A percentile compares a stretch with the other conserved stretches of the same genome.
phyloP scores from a whole-genome alignment of 2,888 invertebrate genomes.

The Amphimallon solstitiale region DNA sequence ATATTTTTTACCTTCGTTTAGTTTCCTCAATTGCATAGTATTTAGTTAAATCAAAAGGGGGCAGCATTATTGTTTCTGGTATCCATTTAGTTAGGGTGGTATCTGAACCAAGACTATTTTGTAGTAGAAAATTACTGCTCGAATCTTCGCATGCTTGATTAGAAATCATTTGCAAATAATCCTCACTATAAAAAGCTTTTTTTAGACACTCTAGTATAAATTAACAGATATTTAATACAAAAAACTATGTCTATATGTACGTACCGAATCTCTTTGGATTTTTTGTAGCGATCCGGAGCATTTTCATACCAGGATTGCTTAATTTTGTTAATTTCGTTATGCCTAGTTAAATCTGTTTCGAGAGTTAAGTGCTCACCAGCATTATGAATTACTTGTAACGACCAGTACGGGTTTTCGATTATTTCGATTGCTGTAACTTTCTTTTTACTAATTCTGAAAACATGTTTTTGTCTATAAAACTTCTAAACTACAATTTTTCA shows the following conservation, averaged over 20 bases:
- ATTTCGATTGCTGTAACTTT: background rate
- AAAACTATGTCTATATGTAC: background rate
- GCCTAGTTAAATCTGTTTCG: constrained; percentile 47
- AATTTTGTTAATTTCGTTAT: constrained; percentile 48
- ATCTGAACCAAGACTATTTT: background rate
- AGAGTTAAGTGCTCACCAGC: constrained; percentile 44
- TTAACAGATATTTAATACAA: too few relatives aligned
- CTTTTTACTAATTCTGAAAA: constrained; percentile 6
- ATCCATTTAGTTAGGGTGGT: constrained; percentile 24
- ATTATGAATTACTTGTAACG: constrained; percentile 49
- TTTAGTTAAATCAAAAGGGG: constrained; percentile 20
- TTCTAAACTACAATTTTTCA: too few relatives aligned
- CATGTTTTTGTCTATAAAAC: too few relatives aligned
- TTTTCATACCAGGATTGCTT: constrained; percentile 53
- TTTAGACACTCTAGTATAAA: too few relatives aligned
- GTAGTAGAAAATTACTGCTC: background rate
- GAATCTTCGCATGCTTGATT: constrained; percentile 1
- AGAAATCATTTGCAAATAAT: constrained; percentile 27
- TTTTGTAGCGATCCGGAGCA: constrained; percentile 48
- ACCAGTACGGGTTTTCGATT: constrained; percentile 50
- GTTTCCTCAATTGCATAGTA: constrained; percentile 6
- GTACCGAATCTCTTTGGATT: constrained; percentile 50
- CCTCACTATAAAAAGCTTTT: constrained; percentile 5
- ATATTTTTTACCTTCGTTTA: constrained; percentile 8
- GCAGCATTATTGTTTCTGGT: constrained; percentile 27